Conservation (phyloP, 2,113 vertebrate genomes). For the Ploceus nigricollis region DNA sequence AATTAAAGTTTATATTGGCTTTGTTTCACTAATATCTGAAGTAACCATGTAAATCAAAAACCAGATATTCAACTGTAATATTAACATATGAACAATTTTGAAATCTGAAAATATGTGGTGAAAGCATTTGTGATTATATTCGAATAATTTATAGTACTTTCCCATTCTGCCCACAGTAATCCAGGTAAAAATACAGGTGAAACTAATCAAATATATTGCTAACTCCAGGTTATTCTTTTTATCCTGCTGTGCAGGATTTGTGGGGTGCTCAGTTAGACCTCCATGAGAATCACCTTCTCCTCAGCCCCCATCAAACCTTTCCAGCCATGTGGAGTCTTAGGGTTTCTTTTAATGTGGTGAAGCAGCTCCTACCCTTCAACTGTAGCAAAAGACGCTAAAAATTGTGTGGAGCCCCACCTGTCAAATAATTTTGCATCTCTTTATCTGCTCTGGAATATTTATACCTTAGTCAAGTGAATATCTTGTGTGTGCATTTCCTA, state of each 20-base stretch:
- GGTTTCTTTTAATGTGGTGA: background rate
- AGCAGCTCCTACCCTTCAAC: background rate
- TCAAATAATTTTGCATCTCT: background rate
- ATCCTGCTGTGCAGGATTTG: background rate
- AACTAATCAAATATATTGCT: background rate
- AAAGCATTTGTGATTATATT: background rate
- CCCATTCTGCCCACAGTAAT: background rate
- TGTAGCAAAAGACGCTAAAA: background rate
- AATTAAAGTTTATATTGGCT: background rate
- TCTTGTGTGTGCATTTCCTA: background rate
- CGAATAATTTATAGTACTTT: background rate
- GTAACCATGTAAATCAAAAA: background rate
- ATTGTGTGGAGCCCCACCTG: background rate
- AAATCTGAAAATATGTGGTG: background rate
- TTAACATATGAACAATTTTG: background rate
- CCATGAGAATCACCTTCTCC: background rate
- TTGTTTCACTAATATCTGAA: background rate
- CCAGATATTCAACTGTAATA: background rate
- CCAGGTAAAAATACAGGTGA: background rate
- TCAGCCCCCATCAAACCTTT: background rate
- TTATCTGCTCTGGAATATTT: background rate
- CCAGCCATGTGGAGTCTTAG: fast-evolving
- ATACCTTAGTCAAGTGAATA: background rate
- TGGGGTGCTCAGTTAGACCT: background rate
- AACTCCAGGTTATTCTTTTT: background rate